Evolutionary conservation across 2,113 vertebrate genomes (phyloP).

Genomic region (Cyprinodon brontotheroides): DNA sequence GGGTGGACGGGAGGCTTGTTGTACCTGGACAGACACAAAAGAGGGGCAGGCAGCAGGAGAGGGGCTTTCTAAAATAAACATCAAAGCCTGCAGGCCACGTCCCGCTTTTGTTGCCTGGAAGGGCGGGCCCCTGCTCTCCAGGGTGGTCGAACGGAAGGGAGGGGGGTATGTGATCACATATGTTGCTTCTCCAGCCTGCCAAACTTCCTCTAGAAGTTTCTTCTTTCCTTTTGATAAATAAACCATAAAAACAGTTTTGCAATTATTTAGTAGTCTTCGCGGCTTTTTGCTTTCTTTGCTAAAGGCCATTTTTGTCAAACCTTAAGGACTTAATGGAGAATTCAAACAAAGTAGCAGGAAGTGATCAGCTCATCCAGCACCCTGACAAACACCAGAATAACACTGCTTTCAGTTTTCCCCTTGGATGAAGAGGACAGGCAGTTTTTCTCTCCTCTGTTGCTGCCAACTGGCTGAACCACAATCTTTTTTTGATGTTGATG

Average conservation of each 20-base stretch:
- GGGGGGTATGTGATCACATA: slow-evolving; percentile 65
- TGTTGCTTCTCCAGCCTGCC: slow-evolving; percentile 75
- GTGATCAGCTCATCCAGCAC: neutral
- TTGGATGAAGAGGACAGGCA: no score
- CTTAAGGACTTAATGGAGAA: neutral
- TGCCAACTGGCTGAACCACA: no score
- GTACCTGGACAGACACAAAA: slow-evolving; percentile 85
- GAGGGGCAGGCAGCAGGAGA: slow-evolving; percentile 68
- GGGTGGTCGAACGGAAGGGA: slow-evolving; percentile 57
- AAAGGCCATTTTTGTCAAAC: slow-evolving; percentile 8
- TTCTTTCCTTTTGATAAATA: slow-evolving; percentile 77
- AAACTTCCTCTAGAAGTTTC: slow-evolving; percentile 81
- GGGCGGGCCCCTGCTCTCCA: slow-evolving; percentile 79
- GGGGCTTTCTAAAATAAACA: slow-evolving; percentile 83
- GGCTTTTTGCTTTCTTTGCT: slow-evolving; percentile 2
- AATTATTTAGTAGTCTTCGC: slow-evolving; percentile 62
- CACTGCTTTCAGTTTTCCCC: neutral
- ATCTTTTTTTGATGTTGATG: no score
- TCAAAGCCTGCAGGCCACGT: slow-evolving; percentile 78
- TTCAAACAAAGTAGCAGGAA: neutral
- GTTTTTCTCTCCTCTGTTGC: no score
- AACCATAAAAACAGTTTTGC: slow-evolving; percentile 75
- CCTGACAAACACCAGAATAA: neutral
- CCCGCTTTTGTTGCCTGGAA: slow-evolving; percentile 84
- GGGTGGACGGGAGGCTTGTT: slow-evolving; percentile 66